A percentile compares a stretch with the other conserved stretches of the same genome.
phyloP scores from a whole-genome alignment of 2,113 vertebrate species.

The Excalfactoria chinensis region DNA sequence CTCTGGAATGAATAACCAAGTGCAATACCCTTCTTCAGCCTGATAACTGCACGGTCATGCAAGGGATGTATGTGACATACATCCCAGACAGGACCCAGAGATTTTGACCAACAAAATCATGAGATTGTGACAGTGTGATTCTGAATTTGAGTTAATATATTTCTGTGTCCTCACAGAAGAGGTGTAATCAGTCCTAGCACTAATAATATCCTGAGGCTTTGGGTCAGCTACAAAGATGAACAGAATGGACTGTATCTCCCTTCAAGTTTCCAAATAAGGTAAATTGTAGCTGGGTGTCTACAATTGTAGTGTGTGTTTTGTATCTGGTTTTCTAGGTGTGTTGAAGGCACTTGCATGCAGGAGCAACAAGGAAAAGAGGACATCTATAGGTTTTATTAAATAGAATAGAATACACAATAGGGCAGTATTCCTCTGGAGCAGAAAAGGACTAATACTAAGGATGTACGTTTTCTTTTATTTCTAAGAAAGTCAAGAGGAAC shows the following conservation, averaged over 20 bases:
- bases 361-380: background rate
- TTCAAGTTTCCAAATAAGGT: background rate
- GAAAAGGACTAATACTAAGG: background rate
- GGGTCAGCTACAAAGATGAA: background rate
- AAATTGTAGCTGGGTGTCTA: background rate
- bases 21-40: background rate
- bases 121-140: background rate
- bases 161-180: background rate
- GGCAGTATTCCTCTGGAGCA: background rate
- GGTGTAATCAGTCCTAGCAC: background rate
- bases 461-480: background rate
- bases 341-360: background rate
- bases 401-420: background rate
- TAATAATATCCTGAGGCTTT: background rate
- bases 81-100: background rate
- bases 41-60: background rate
- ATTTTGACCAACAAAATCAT: background rate
- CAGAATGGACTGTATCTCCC: background rate
- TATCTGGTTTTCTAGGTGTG: background rate
- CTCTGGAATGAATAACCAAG: background rate
- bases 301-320: background rate
- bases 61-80: fast-evolving
- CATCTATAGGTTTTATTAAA: background rate
- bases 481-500: background rate
- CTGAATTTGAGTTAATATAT: background rate